Percentiles rank a stretch among this genome's conserved stretches.
Evolutionary conservation across 2,797 vertebrate genomes (phyloP).

Genomic region (Sebastes aleutianus): DNA sequence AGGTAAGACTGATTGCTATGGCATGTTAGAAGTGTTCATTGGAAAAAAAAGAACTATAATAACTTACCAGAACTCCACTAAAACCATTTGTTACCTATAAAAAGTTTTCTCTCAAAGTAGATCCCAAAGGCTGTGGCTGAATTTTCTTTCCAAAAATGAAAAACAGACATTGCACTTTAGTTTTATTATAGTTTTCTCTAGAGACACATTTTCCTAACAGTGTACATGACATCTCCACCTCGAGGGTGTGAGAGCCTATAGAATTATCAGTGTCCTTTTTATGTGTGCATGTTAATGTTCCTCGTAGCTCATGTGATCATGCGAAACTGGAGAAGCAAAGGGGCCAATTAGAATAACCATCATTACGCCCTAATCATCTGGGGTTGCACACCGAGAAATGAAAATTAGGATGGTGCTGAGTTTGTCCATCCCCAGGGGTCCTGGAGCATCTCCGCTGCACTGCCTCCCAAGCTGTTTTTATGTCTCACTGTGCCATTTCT

Average conservation of each 20-base stretch:
- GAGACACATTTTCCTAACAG: constrained; percentile 1
- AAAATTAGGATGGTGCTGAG: constrained; percentile 73
- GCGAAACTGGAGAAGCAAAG: constrained; percentile 63
- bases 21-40: neutral
- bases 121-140: neutral
- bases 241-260: neutral
- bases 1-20: neutral
- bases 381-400: constrained; percentile 77
- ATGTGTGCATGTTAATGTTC: constrained; percentile 31
- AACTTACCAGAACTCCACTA: neutral
- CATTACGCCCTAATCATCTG: constrained; percentile 75
- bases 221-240: constrained; percentile 4
- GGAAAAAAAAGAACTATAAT: neutral
- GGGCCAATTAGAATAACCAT: constrained; percentile 75
- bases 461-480: constrained; percentile 70
- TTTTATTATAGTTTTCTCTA: neutral
- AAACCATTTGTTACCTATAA: neutral
- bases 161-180: neutral
- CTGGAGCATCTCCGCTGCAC: constrained; percentile 52
- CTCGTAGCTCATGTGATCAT: constrained; percentile 45
- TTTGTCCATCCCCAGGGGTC: constrained; percentile 66
- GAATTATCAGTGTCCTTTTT: constrained; percentile 27
- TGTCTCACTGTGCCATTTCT: constrained; percentile 54
- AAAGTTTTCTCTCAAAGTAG: constrained; percentile 1
- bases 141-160: neutral